Evolutionary conservation across 2,888 invertebrate genomes (phyloP).

Genomic region (Microctonus hyperodae): DNA sequence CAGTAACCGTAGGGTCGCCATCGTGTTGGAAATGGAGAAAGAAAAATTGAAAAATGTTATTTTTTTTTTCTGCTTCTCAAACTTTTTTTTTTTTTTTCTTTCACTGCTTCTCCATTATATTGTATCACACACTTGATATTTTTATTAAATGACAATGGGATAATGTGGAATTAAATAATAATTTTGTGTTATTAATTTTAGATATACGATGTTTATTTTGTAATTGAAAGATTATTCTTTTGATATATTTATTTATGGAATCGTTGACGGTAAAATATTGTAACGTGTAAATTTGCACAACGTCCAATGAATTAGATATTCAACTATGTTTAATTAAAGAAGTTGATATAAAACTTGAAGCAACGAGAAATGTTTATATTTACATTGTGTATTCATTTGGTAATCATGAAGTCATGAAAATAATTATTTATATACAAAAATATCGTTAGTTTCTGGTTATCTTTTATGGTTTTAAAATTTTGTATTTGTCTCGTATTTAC

Average conservation of each 20-base stretch:
- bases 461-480: too few species aligned
- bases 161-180: neutral
- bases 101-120: neutral
- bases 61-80: slow-evolving; percentile 3
- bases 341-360: too few species aligned
- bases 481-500: too few species aligned
- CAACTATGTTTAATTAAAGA: too few species aligned
- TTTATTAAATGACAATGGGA: neutral
- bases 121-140: neutral
- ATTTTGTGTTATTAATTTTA: neutral
- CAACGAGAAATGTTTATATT: too few species aligned
- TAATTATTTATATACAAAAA: too few species aligned
- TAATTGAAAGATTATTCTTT: too few species aligned
- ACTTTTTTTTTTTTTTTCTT: slow-evolving; percentile 18
- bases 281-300: neutral
- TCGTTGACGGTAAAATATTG: neutral
- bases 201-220: neutral
- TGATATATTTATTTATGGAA: neutral
- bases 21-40: slow-evolving; percentile 17
- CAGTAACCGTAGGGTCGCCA: slow-evolving; percentile 20
- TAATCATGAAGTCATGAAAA: too few species aligned
- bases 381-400: too few species aligned
- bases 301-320: neutral
- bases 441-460: too few species aligned
- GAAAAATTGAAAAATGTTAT: slow-evolving; percentile 40